Base-by-base conservation (phyloP, 92 coral and sea anemone species). In the Paramuricea clavata region DNA sequence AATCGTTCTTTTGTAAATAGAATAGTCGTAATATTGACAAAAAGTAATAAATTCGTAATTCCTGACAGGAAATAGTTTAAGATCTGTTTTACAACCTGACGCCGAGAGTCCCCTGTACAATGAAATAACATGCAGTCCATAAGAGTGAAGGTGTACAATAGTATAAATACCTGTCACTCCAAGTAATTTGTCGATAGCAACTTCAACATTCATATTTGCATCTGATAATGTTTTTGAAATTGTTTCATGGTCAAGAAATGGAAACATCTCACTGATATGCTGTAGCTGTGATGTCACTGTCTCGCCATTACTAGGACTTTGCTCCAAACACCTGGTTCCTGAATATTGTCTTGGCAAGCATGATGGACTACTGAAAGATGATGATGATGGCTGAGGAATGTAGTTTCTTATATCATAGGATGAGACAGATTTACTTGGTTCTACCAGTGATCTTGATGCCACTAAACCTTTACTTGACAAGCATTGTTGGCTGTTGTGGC, bases 151-250 rank as follows among this genome's bases (percentile, higher is more conserved):
- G 5, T 5, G 23, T 42, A 42, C 12, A 42, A 42, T 5, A 42
- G 49, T 42, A 42, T 12, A 57, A 57, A 23, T 57, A 57, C 65
- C 65, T 57, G 65, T 57, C 26, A 16, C 1, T 57, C 26, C 5
- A 57, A 57, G 65, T 57, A 57, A 57, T 57, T 57, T 57, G 65
- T 57, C 65, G 17, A 57, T 57, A 17, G 65, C 22, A 57, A 57
- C 65, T 57, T 57, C 65, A 57, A 57, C 65, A 57, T 57, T 57
- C 65, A 57, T 57, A 57, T 57, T 57, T 2, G 65, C 22, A 57
- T 57, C 65, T 2, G 7, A 57, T 23, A 57, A 23, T 17, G 65
- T 22, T 57, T 57, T 57, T 57, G 65, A 57, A 22, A 57, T 57
- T 22, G 7, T 57, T 57, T 57, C 26, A 17, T 57, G 65, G 65